Percentiles rank a stretch among this genome's conserved stretches.
Conservation (phyloP, 2,113 vertebrate species). For the Epinephelus fuscoguttatus region DNA sequence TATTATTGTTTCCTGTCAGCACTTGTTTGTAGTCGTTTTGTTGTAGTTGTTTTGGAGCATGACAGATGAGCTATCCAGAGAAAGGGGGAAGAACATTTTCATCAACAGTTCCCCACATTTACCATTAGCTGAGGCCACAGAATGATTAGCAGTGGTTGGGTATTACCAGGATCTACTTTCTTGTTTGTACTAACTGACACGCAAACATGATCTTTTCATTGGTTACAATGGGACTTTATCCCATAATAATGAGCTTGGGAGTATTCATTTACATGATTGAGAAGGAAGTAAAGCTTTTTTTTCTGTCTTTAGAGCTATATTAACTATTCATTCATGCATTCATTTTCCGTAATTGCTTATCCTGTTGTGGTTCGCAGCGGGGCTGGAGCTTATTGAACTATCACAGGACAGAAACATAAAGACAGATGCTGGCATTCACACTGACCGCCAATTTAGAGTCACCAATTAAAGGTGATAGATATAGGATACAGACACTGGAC, state of each 20-base stretch:
- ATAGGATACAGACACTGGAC: no score
- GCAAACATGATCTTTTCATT: background rate
- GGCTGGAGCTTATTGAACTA: no score
- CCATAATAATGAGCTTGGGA: background rate
- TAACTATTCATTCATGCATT: background rate
- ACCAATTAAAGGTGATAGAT: no score
- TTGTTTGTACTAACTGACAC: conserved; percentile 22
- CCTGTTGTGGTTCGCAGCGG: no score
- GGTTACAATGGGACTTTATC: background rate
- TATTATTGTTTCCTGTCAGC: background rate
- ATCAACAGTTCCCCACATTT: background rate
- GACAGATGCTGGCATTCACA: no score
- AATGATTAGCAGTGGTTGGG: background rate
- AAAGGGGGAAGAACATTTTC: background rate
- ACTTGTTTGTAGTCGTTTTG: background rate
- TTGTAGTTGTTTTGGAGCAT: background rate
- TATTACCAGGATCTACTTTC: conserved; percentile 32
- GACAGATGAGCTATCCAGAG: background rate
- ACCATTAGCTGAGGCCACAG: background rate
- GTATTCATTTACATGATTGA: background rate
- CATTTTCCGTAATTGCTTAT: no score
- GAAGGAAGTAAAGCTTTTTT: background rate
- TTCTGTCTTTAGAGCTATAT: background rate
- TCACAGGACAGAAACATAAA: no score
- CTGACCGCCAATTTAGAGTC: no score